Base-by-base conservation (phyloP, 2,888 invertebrate genomes). In the Asteroscopus sphinx region DNA sequence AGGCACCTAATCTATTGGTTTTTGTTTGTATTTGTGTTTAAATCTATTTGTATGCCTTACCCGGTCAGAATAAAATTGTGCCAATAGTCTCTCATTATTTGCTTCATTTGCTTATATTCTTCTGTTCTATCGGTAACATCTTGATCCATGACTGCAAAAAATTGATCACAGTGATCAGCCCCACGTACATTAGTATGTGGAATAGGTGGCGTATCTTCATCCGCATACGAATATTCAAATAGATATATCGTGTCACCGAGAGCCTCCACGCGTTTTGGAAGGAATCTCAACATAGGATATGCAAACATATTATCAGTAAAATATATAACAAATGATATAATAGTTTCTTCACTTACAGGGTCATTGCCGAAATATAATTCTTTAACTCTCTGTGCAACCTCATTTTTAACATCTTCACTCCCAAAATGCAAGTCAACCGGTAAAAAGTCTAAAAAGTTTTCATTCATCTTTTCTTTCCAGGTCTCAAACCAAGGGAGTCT, bases 221-320 rank as follows among this genome's bases (percentile, higher is more conserved):
- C 79, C 2, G 72, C 66, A 70, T 80, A 86, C 0, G 79, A 77
- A 62, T 83, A 86, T 16, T 83, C 78, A 51, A 83, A 85, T 3
- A 86, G 61, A 63, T 81, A 85, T 39, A 85, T 73, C 9, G 72
- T 57, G 37, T 83, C 59, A 35, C 83, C 73, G 0, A 79, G 78
- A 28, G 71, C 62, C 15, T 69, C 55, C 0, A 56, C 42, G 3
- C 81, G 81, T 12, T 81, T 13, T 45, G 70, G 76, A 1, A 79
- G 48, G 3, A 80, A 67, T 41, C 74, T 79, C 9, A 87, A 44
- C 49, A 77, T 81, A 1, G 83, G 70, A 66, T 79, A 84, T 1
- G 59, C 72, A 65, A 88, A 83, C 3, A 78, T 5, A 7, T 76
- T 35, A 94, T 96, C 92, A 7, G 84, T 70, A 49, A 78, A 79